Evolutionary conservation across 2,888 invertebrate genomes (phyloP).

Genomic region (Monopis laevigella): DNA sequence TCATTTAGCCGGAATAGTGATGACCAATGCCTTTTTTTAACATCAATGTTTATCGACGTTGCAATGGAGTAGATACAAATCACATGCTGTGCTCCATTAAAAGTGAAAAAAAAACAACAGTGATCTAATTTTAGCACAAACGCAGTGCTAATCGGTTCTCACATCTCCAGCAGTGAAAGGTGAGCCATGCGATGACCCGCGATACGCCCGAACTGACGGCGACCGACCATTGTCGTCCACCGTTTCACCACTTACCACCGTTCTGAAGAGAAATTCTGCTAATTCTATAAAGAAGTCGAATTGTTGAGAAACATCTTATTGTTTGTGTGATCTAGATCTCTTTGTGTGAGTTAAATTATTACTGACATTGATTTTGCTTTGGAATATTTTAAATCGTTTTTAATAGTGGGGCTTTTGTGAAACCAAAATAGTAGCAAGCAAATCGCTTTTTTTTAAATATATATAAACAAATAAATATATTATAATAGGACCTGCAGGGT

Average conservation of each 20-base stretch:
- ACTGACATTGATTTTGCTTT: neutral
- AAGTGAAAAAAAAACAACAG: neutral
- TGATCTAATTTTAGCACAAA: neutral
- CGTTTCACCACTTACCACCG: slow-evolving; percentile 56
- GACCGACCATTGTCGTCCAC: slow-evolving; percentile 34
- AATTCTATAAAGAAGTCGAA: slow-evolving; percentile 50
- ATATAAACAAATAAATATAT: too few species aligned
- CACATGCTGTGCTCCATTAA: too few species aligned
- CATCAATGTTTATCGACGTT: too few species aligned
- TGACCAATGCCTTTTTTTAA: too few species aligned
- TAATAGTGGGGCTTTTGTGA: too few species aligned
- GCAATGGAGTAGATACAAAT: too few species aligned
- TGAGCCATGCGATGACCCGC: slow-evolving; percentile 42
- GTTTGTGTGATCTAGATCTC: slow-evolving; percentile 58
- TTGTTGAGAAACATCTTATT: slow-evolving; percentile 47
- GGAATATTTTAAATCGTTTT: neutral
- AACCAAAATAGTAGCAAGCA: too few species aligned
- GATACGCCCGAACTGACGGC: slow-evolving; percentile 21
- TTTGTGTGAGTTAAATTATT: slow-evolving; percentile 23
- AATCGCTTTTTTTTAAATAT: too few species aligned
- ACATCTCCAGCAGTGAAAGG: slow-evolving; percentile 36
- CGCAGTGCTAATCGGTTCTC: slow-evolving; percentile 1
- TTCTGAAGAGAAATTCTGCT: slow-evolving; percentile 49
- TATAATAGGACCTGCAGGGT: too few species aligned
- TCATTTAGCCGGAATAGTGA: too few species aligned